Evolutionary conservation across 2,888 invertebrate genomes (phyloP).

Genomic region (Catocala fraxini): DNA sequence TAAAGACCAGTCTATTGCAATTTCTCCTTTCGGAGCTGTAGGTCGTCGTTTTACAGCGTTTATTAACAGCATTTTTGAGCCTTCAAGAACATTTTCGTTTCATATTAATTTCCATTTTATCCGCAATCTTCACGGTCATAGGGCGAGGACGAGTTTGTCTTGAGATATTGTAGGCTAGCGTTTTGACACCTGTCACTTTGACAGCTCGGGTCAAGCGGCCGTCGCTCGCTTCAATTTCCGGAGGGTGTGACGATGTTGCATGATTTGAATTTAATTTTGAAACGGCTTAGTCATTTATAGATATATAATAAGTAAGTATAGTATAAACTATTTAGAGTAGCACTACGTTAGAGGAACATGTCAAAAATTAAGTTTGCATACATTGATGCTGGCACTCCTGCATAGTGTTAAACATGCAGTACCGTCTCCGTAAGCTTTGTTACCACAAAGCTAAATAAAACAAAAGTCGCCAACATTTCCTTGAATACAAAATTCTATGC

Average conservation of each 20-base stretch:
- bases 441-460: slow-evolving; percentile 33
- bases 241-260: slow-evolving; percentile 62
- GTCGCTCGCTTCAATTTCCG: slow-evolving; percentile 81
- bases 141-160: slow-evolving; percentile 35
- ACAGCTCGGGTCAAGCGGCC: slow-evolving; percentile 76
- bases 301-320: slow-evolving; percentile 1
- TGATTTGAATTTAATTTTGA: slow-evolving; percentile 79
- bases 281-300: slow-evolving; percentile 50
- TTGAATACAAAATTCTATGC: slow-evolving; percentile 58
- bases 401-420: slow-evolving; percentile 17
- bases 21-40: no score
- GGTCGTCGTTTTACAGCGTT: no score
- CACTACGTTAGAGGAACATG: not conserved
- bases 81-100: slow-evolving; percentile 4
- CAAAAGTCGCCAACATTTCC: slow-evolving; percentile 38
- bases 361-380: not conserved
- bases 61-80: no score
- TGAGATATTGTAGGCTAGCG: slow-evolving; percentile 57
- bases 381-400: slow-evolving; percentile 1
- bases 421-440: slow-evolving; percentile 10
- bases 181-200: slow-evolving; percentile 80
- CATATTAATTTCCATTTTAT: slow-evolving; percentile 47
- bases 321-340: not conserved
- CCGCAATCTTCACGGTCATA: slow-evolving; percentile 50
- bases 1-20: no score